Base-by-base conservation (phyloP, 1,140 invertebrate genomes). In the Tenebrio molitor region DNA sequence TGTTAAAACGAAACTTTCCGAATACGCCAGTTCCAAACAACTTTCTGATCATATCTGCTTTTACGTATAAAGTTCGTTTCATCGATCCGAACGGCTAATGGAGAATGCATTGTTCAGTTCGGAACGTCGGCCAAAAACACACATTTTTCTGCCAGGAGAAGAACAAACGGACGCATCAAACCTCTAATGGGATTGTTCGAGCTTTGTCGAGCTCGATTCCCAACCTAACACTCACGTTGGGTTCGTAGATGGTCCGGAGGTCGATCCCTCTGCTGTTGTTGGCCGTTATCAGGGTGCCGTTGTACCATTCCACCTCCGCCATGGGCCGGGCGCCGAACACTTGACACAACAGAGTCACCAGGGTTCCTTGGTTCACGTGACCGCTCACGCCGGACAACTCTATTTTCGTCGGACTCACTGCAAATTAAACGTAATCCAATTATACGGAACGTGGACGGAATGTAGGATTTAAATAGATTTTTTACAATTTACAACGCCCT, bases 301-400 rank as follows among this genome's bases (percentile, higher is more conserved):
- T 95, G 84, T 88, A 93, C 94, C 94, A 97, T 25, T 91, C 91
- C 39, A 96, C 86, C 76, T 90, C 90, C 1, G 94, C 94, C 0
- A 93, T 88, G 0, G 95, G 95, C 39, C 92, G 86, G 0, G 94
- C 94, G 0, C 92, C 93, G 33, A 87, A 86, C 0, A 94, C 89
- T 68, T 87, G 85, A 81, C 95, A 97, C 79, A 90, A 87, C 19
- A 96, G 86, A 15, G 90, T 87, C 14, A 96, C 90, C 73, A 90
- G 89, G 7, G 89, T 91, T 15, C 93, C 94, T 79, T 94, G 91
- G 2, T 91, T 88, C 5, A 92, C 92, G 77, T 94, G 90, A 65
- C 88, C 87, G 10, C 91, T 88, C 14, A 92, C 89, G 2, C 92
- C 93, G 21, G 86, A 86, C 71, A 95, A 86, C 71, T 89, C 86